Conservation (phyloP, 2,797 vertebrate species). For the Vireo griseus region DNA sequence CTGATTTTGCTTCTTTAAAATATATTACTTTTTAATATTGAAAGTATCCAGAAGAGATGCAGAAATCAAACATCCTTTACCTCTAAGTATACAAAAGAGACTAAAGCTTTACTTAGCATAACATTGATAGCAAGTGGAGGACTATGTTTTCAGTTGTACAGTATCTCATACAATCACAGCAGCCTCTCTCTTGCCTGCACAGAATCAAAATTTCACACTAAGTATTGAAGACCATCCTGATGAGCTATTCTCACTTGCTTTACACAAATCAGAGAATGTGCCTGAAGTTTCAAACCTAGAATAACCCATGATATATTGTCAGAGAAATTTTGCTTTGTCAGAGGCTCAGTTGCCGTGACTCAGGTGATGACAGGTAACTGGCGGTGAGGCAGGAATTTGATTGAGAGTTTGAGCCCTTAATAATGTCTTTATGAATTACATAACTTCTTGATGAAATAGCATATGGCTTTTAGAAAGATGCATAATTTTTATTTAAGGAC, state of each 20-base stretch:
- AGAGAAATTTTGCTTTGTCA: neutral
- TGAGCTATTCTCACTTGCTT: neutral
- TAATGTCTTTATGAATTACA: neutral
- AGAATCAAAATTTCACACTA: neutral
- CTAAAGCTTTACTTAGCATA: neutral
- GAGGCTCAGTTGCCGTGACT: neutral
- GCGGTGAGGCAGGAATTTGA: neutral
- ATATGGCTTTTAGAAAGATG: neutral
- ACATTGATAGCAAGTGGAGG: neutral
- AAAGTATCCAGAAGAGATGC: neutral
- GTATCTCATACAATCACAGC: neutral
- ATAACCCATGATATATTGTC: neutral
- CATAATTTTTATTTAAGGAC: neutral
- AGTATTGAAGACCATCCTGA: neutral
- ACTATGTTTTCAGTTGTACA: neutral
- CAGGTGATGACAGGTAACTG: neutral
- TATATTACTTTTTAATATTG: neutral
- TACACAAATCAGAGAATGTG: neutral
- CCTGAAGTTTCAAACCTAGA: neutral
- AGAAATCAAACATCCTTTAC: neutral
- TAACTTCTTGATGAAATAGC: neutral
- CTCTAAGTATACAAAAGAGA: neutral
- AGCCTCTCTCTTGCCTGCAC: neutral
- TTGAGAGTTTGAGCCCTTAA: neutral
- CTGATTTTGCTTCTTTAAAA: neutral